phyloP scores from a whole-genome alignment of 92 coral and sea anemone genomes.

The Meandrina meandrites region DNA sequence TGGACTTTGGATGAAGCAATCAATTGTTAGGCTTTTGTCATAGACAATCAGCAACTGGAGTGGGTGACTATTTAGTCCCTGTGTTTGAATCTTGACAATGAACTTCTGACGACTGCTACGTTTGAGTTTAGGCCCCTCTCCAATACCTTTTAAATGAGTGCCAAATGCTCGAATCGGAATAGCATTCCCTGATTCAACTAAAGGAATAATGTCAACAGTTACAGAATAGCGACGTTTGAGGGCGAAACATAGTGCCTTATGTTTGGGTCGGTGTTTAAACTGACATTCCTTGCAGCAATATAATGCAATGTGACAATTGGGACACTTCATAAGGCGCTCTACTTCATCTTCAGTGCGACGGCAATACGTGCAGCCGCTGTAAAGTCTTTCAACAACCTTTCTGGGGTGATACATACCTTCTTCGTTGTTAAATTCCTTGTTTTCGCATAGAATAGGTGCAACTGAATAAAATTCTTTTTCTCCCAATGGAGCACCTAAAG shows the following conservation, averaged over 20 bases:
- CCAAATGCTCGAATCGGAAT: conserved; percentile 38
- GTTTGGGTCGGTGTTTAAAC: conserved; percentile 55
- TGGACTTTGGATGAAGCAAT: conserved; percentile 60
- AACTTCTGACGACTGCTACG: conserved; percentile 50
- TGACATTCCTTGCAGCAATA: conserved; percentile 71
- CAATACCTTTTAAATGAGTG: conserved; percentile 61
- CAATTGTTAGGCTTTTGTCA: conserved; percentile 51
- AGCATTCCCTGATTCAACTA: not conserved
- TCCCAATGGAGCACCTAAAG: not conserved
- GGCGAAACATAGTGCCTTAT: conserved; percentile 49
- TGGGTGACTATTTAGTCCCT: conserved; percentile 57
- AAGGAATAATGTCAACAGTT: conserved; percentile 32
- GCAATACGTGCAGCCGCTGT: conserved; percentile 64
- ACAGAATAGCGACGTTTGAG: conserved; percentile 54
- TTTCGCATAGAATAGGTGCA: conserved; percentile 50
- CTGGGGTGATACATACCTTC: conserved; percentile 61
- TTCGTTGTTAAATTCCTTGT: conserved; percentile 43
- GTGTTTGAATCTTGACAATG: conserved; percentile 71
- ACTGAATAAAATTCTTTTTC: conserved; percentile 20
- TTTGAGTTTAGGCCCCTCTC: conserved; percentile 58
- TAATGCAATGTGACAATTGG: conserved; percentile 55
- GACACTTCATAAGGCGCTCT: conserved; percentile 34
- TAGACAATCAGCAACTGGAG: conserved; percentile 44
- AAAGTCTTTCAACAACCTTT: conserved; percentile 12
- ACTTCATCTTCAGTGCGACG: conserved; percentile 21